Conservation (phyloP, 2,113 vertebrate genomes). For the Plecotus auritus region DNA sequence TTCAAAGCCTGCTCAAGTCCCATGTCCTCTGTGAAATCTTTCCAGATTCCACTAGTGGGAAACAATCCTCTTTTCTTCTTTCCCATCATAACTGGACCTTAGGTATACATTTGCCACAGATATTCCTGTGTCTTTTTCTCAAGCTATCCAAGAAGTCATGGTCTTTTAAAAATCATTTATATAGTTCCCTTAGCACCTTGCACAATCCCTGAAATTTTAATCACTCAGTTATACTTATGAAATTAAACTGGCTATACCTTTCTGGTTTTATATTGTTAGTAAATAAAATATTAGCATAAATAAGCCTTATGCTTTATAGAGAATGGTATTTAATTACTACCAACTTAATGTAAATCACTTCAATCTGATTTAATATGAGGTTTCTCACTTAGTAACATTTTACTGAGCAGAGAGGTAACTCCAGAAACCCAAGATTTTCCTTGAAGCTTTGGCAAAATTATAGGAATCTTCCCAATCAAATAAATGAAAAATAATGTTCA, state of each 20-base stretch:
- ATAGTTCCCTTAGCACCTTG: background rate
- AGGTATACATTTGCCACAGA: background rate
- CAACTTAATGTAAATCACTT: background rate
- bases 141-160: background rate
- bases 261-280: background rate
- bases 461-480: background rate
- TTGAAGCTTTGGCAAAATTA: background rate
- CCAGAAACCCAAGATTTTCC: background rate
- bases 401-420: background rate
- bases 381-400: background rate
- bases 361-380: background rate
- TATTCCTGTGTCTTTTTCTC: background rate
- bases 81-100: background rate
- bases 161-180: background rate
- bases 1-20: background rate
- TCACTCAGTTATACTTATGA: background rate
- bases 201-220: background rate
- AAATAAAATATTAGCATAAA: background rate
- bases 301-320: background rate
- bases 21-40: background rate
- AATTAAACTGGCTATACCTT: background rate
- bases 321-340: background rate
- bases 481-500: background rate
- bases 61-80: background rate
- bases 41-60: background rate